Percentiles rank a stretch among this genome's conserved stretches.
Conservation (phyloP, 2,113 vertebrate species). For the Acanthochromis polyacanthus region DNA sequence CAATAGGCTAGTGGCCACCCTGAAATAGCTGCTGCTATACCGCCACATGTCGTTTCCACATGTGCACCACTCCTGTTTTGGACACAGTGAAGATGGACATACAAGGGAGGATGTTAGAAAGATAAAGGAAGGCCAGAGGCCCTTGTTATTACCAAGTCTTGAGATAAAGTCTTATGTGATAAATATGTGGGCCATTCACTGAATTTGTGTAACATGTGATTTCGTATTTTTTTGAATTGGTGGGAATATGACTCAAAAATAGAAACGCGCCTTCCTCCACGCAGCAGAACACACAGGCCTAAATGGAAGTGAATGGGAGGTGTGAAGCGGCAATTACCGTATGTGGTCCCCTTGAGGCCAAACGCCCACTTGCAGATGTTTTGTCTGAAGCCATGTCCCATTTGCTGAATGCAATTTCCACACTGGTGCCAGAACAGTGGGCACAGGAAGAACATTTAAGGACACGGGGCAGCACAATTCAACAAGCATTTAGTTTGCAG, state of each 20-base stretch:
- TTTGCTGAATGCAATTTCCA: slow-evolving; percentile 24
- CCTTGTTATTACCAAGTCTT: background rate
- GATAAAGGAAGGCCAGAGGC: background rate
- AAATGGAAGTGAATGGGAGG: slow-evolving; percentile 42
- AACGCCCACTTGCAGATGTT: slow-evolving; percentile 46
- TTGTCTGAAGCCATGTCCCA: slow-evolving; percentile 42
- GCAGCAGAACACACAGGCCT: slow-evolving; percentile 14
- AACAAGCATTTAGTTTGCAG: background rate
- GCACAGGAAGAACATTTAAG: slow-evolving; percentile 1
- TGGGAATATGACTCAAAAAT: slow-evolving; percentile 28
- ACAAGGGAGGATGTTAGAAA: background rate
- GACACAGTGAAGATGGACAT: slow-evolving; percentile 7
- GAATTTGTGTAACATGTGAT: background rate
- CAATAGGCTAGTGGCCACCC: slow-evolving; percentile 67
- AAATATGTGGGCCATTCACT: background rate
- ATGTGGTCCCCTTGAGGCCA: slow-evolving; percentile 25
- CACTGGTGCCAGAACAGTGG: slow-evolving; percentile 16
- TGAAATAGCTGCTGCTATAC: slow-evolving; percentile 58
- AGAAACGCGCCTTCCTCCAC: slow-evolving; percentile 26
- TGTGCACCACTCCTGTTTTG: background rate
- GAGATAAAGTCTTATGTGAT: background rate
- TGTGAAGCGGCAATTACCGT: slow-evolving; percentile 43
- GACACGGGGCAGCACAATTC: background rate
- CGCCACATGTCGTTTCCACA: slow-evolving; percentile 38
- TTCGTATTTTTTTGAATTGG: slow-evolving; percentile 11